Base-by-base conservation (phyloP, 2,797 vertebrate genomes). In the Phrynocephalus vlangalii region DNA sequence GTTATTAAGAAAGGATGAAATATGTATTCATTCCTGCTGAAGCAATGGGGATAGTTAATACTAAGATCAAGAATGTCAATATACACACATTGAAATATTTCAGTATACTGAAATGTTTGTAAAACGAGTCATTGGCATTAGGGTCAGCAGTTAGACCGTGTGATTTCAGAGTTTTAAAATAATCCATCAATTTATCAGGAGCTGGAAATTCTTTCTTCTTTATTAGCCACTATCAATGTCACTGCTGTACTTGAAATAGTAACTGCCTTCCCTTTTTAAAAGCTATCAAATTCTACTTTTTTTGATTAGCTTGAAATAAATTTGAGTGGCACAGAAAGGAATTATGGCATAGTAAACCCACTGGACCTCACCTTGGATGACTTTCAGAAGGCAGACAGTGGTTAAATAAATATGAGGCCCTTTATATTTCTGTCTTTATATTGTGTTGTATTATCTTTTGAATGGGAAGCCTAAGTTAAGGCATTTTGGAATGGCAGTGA, bases 281-380 rank as follows among this genome's bases (percentile, higher is more conserved):
- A 22, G 4, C 56, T 50, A 66, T 86, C 78, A 86, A 63, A 26
- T 86, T 73, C 52, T 86, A 18, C 30, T 48, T 66, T 44, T 44
- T 60, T 86, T 44, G 52, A 81, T 30, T 30, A 63, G 18, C 70
- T 81, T 48, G 79, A 63, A 33, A 75, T 87, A 66, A 87, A 82
- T 82, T 13, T 82, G 38, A 75, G 26, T 67, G 26, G 24, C 60
- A 86, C 44, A 75, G 38, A 11, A n/a, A 30, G 52, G 52, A 66
- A 48, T 73, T 38, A 52, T 30, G 76, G 84, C 18, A 71, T 56
- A 52, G 48, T 71, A 33, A 70, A 22, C 48, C 38, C 28, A 30
- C 28, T 72, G 16, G 48, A 75, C 70, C 63, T 73, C 52, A 80
- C 78, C 15, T 81, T 73, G 68, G 33, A 48, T 73, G 33, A 63